phyloP scores from a whole-genome alignment of 2,888 invertebrate genomes.

The Corbicula japonica region DNA sequence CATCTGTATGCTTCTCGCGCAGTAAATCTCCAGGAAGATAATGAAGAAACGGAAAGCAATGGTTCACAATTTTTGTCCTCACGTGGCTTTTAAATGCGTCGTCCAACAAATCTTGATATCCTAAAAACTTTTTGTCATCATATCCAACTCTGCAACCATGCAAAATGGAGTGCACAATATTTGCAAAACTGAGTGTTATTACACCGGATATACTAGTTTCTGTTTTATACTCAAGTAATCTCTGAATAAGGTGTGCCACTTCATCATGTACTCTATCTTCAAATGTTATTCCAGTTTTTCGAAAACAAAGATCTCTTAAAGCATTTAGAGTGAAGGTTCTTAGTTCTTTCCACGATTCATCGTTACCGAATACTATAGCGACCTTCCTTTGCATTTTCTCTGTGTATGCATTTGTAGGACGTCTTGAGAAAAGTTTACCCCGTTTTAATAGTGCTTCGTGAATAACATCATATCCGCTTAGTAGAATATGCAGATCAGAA shows the following conservation, averaged over 20 bases:
- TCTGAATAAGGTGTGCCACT: background rate
- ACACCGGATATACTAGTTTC: background rate
- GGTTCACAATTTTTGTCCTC: background rate
- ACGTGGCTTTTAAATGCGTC: constrained; percentile 14
- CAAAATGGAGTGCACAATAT: constrained; percentile 65
- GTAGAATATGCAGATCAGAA: background rate
- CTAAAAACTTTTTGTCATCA: constrained; percentile 38
- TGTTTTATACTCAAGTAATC: background rate
- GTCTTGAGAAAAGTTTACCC: background rate
- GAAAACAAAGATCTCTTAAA: constrained; percentile 5
- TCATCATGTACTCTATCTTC: background rate
- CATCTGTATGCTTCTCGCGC: background rate
- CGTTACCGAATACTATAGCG: constrained; percentile 6
- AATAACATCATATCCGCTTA: constrained; percentile 9
- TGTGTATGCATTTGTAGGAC: background rate
- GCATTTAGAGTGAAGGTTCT: background rate
- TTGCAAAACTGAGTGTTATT: constrained; percentile 57
- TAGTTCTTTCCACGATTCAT: background rate
- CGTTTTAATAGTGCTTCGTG: constrained; percentile 12
- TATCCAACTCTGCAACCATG: constrained; percentile 48
- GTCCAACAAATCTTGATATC: constrained; percentile 28
- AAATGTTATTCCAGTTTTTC: background rate
- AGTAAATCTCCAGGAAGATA: constrained; percentile 9
- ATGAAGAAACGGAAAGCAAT: background rate
- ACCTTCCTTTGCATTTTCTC: background rate